Evolutionary conservation across 1,140 invertebrate genomes (phyloP).

Genomic region (Hyposmocoma kahamanoa): DNA sequence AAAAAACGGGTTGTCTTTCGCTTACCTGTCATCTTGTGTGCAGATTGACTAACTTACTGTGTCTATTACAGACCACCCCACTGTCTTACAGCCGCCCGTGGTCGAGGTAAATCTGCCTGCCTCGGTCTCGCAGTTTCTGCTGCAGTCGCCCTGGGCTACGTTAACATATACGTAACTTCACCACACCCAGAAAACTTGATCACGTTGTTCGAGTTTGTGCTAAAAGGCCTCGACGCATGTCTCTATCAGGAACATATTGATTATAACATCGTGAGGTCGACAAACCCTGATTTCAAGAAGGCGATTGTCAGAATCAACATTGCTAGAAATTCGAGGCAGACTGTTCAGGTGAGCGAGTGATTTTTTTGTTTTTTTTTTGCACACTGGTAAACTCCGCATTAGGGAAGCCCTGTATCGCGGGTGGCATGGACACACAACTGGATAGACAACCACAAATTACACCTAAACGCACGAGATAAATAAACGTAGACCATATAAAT

Average conservation of each 20-base stretch:
- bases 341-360: conserved; percentile 91
- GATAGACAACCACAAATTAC: too few relatives aligned
- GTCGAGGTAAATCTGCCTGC: conserved; percentile 98
- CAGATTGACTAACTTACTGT: too few relatives aligned
- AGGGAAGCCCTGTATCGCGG: too few relatives aligned
- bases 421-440: too few relatives aligned
- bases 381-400: too few relatives aligned
- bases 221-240: conserved; percentile 96
- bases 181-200: conserved; percentile 99
- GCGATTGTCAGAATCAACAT: conserved; percentile 96
- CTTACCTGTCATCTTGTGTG: too few relatives aligned
- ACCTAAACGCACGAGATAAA: too few relatives aligned
- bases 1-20: too few relatives aligned
- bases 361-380: conserved; percentile 11
- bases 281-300: conserved; percentile 97
- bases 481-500: too few relatives aligned
- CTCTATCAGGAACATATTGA: conserved; percentile 98
- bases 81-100: conserved; percentile 95
- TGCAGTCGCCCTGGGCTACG: conserved; percentile 91
- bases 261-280: conserved; percentile 96
- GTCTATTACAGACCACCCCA: conserved; percentile 88
- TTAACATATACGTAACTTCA: conserved; percentile 98
- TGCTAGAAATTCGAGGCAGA: conserved; percentile 94
- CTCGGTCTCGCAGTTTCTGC: conserved; percentile 94
- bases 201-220: conserved; percentile 97